A percentile compares a stretch with the other conserved stretches of the same genome.
These are phyloP conservation scores for Tringa solitaria DNA, from an alignment of 2,113 vertebrate species.

Conservation along the genomic window DNA sequence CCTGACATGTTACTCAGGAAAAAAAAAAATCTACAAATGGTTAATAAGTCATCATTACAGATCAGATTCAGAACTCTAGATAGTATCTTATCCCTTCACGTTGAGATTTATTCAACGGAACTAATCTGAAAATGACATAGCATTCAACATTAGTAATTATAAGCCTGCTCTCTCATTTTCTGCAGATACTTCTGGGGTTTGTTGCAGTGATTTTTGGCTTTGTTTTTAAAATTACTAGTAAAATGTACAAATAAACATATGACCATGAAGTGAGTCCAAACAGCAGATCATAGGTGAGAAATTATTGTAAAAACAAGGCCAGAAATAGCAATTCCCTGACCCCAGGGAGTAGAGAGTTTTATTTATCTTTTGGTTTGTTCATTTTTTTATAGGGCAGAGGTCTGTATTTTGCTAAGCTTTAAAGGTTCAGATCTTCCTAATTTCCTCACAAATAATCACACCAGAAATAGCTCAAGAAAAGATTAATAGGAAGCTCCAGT, in stretches of 20 bases:
- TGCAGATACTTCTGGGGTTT: neutral
- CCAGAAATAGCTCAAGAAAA: slow-evolving; percentile 6
- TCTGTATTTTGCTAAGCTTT: neutral
- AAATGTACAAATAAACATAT: neutral
- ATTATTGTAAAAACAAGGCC: neutral
- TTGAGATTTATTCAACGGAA: neutral
- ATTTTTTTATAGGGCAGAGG: neutral
- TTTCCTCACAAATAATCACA: neutral
- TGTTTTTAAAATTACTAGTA: neutral
- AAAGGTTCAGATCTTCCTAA: neutral
- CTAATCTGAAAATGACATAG: neutral
- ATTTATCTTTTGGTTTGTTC: neutral
- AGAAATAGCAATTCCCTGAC: slow-evolving; percentile 17
- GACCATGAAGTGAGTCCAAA: neutral
- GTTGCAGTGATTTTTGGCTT: neutral
- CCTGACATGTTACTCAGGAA: neutral
- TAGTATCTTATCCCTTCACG: neutral
- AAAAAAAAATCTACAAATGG: neutral
- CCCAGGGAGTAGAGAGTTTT: neutral
- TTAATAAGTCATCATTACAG: neutral
- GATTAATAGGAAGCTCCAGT: neutral
- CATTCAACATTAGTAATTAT: neutral
- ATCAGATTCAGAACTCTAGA: neutral
- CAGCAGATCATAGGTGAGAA: neutral
- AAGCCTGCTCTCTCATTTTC: neutral